phyloP scores from a whole-genome alignment of 2,113 vertebrate species.

The Syngnathus typhle region DNA sequence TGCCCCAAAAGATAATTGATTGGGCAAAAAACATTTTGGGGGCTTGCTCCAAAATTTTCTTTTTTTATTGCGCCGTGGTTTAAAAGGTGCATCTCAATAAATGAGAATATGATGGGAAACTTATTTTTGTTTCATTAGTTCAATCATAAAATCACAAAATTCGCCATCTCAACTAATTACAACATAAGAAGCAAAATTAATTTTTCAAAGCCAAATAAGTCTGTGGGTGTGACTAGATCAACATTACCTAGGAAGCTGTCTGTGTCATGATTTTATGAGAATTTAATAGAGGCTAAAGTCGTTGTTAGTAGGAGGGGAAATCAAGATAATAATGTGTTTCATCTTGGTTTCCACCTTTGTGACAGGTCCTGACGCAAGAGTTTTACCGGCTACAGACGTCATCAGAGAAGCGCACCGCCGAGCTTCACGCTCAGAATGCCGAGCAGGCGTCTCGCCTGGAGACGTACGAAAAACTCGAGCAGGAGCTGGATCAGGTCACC shows the following conservation, averaged over 20 bases:
- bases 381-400: constrained; percentile 92
- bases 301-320: too few species aligned
- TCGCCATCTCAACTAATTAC: not conserved
- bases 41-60: not conserved
- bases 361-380: constrained; percentile 89
- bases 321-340: not conserved
- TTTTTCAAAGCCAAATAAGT: too few species aligned
- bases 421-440: constrained; percentile 84
- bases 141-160: not conserved
- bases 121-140: not conserved
- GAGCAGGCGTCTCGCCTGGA: constrained; percentile 83
- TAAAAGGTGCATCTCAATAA: not conserved
- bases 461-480: constrained; percentile 88
- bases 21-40: not conserved
- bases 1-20: too few species aligned
- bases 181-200: not conserved
- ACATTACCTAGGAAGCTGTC: too few species aligned
- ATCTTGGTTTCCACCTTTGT: constrained; percentile 7
- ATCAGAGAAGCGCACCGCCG: constrained; percentile 81
- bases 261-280: too few species aligned
- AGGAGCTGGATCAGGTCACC: constrained; percentile 92
- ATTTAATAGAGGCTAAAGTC: too few species aligned
- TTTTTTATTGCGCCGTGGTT: not conserved
- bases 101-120: not conserved
- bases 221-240: too few species aligned